phyloP scores from a whole-genome alignment of 2,888 invertebrate genomes.

The Xestobium rufovillosum region DNA sequence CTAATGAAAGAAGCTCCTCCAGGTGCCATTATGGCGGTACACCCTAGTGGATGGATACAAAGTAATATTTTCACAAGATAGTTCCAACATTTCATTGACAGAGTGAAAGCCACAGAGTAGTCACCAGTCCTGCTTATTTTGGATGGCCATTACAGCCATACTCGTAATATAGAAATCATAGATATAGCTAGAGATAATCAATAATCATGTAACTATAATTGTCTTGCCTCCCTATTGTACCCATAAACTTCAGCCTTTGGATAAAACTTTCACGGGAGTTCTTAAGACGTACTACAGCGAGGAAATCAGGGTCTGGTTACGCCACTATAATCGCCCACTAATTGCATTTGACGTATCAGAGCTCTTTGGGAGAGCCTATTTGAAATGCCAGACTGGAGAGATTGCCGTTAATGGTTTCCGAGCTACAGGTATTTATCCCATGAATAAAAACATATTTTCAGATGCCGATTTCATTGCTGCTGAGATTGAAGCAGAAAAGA shows the following conservation, averaged over 20 bases:
- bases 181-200: too few species aligned
- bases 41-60: constrained; percentile 3
- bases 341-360: neutral
- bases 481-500: constrained; percentile 5
- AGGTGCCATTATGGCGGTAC: constrained; percentile 3
- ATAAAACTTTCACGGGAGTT: constrained; percentile 6
- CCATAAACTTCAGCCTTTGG: too few species aligned
- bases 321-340: constrained; percentile 10
- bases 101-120: neutral
- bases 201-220: constrained; percentile 1
- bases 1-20: constrained; percentile 1
- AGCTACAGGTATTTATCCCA: neutral
- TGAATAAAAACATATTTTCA: constrained; percentile 6
- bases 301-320: constrained; percentile 13
- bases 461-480: constrained; percentile 6
- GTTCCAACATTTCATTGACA: constrained; percentile 1
- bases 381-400: constrained; percentile 2
- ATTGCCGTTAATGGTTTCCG: constrained; percentile 3
- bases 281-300: constrained; percentile 16
- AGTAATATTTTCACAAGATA: constrained; percentile 1
- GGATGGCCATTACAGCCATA: too few species aligned
- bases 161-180: too few species aligned
- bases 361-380: constrained; percentile 4
- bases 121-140: constrained; percentile 2
- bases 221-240: constrained; percentile 2